Base-by-base conservation (phyloP, 2,888 invertebrate genomes). In the Nephrocerus scutellatus region DNA sequence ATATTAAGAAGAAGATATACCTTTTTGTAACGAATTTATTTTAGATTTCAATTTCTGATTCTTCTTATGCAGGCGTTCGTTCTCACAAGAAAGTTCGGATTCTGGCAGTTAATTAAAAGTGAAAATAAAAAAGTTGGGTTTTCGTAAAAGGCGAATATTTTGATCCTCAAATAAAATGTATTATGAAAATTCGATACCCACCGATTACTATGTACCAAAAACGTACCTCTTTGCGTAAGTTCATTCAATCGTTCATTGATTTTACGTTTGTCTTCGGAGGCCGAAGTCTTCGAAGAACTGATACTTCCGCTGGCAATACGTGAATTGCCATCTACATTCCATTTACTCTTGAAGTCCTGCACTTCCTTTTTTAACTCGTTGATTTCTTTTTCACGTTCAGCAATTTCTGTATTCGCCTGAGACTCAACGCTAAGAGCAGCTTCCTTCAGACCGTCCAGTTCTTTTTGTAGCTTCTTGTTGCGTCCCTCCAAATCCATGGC, bases 351-450 rank as follows among this genome's bases (percentile, higher is more conserved):
- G 26, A 58, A 36, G 24, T 55, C 41, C 19, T 51, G 48, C 4
- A 62, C 36, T n/a, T 60, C 51, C 2, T 25, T 41, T 19, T 55
- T 54, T 36, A 69, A 63, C 10, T 66, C 60, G 51, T 63, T 46
- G 53, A 66, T 49, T 55, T 67, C 57, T 3, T 43, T 28, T 43
- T 74, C 73, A 59, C 80, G 77, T 42, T 72, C 70, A 52, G 77
- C 74, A 14, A 84, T 72, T 48, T 77, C 75, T 36, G 74, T 74
- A 60, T 84, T 85, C 46, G 84, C 84, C 56, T 84, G 82, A 23
- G 79, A 76, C 69, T 87, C 86, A 9, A 86, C 80, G 47, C 76
- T 77, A 42, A 86, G 63, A 3, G 86, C 85, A 47, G 84, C 74
- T 48, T 76, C 73, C 59, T 85, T 85, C 31, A 86, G 75, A 57